Conservation (phyloP, 2,113 vertebrate genomes). For the Taxidea taxus region DNA sequence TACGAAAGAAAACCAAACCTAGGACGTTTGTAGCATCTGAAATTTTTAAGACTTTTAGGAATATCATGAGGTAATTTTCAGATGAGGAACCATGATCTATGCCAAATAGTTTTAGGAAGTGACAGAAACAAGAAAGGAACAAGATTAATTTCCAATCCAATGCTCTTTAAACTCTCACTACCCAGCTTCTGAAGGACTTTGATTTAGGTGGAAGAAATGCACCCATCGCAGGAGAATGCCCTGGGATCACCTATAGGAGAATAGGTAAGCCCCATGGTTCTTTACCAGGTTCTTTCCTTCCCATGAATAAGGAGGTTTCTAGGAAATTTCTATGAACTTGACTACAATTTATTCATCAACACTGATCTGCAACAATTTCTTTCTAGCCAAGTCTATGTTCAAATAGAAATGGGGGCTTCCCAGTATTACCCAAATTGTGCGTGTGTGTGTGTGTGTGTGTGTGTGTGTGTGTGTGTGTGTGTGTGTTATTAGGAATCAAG, state of each 20-base stretch:
- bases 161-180: background rate
- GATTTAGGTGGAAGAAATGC: slow-evolving; percentile 35
- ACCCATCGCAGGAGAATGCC: background rate
- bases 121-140: background rate
- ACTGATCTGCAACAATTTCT: background rate
- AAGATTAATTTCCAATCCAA: background rate
- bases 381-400: background rate
- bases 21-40: background rate
- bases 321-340: slow-evolving; percentile 34
- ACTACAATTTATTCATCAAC: background rate
- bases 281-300: background rate
- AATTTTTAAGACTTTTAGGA: slow-evolving; percentile 1
- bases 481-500: background rate
- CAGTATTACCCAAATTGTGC: background rate
- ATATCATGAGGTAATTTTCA: background rate
- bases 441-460: background rate
- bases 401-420: background rate
- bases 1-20: background rate
- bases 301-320: background rate
- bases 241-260: background rate
- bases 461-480: too few species aligned
- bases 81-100: background rate
- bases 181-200: background rate
- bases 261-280: background rate
- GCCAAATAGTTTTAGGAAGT: background rate